Evolutionary conservation across 2,888 invertebrate species (phyloP), one percentile per base, ranked within the genome.

Genomic region (Synanthedon andrenaeformis): DNA sequence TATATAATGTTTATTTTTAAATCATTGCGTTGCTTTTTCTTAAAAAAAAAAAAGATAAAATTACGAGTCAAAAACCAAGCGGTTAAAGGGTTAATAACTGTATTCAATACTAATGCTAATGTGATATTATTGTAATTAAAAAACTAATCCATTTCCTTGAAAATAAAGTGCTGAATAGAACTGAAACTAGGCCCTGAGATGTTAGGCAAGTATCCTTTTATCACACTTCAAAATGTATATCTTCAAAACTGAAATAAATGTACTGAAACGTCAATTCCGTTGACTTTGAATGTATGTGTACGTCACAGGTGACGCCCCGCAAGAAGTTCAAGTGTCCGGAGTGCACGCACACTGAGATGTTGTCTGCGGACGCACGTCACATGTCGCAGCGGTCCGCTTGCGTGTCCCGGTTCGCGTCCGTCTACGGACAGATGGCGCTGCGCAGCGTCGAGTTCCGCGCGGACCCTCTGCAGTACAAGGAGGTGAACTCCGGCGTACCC

Each of bases 261-360:
- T 10, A 42, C n/a, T n/a, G n/a, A n/a, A n/a, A n/a, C n/a, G n/a
- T n/a, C n/a, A n/a, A n/a, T n/a, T n/a, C 12, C 11, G 45, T 4
- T 4, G 13, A 45, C 23, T 19, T 28, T 35, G 8, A 2, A 35
- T 35, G 5, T 23, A 23, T 35, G 8, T 35, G 35, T 35, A 45
- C n/a, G 10, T 45, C 41, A 50, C 77, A 94, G 94, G 96, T 98
- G 41, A 94, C 97, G 0, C 97, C 98, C 0, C 90, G 97, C 4
- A 98, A 98, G 74, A 98, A 98, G 76, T 98, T 98, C 85, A 97
- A 97, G 76, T 98, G 98, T 72, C 97, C 97, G 0, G 96, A 97
- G 74, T 98, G 98, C 79, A 93, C 92, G 3, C 96, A 96, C 78
- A 96, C 93, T 0, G 97, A 97, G 82, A 97, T 96, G 95, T 78